These are phyloP conservation scores for Tachina fera DNA, from an alignment of 2,888 invertebrate species.

Conservation along the genomic window DNA sequence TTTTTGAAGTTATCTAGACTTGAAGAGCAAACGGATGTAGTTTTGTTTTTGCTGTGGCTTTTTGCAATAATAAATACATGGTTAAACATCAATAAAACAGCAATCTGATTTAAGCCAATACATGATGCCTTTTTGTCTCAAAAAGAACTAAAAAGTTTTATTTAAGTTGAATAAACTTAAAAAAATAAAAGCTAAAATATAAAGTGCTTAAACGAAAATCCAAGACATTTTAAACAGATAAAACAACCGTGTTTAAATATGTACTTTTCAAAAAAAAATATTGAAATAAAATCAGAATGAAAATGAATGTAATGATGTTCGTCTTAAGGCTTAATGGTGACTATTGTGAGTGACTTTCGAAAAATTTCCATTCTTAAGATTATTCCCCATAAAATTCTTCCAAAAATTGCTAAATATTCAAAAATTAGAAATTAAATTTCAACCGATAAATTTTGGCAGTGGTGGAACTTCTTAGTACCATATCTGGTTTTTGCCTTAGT, in stretches of 20 bases:
- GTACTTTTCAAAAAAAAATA: not conserved
- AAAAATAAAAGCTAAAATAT: not conserved
- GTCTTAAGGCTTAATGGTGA: too few relatives aligned
- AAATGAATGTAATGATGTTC: slow-evolving; percentile 5
- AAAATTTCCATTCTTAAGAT: too few relatives aligned
- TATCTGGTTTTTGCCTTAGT: too few relatives aligned
- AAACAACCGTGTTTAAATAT: too few relatives aligned
- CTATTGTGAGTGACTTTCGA: too few relatives aligned
- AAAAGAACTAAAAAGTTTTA: slow-evolving; percentile 30
- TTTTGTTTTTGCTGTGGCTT: slow-evolving; percentile 28
- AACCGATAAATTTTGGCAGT: too few relatives aligned
- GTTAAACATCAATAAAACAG: slow-evolving; percentile 35
- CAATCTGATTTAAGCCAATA: slow-evolving; percentile 38
- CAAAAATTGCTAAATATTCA: too few relatives aligned
- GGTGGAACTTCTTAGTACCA: too few relatives aligned
- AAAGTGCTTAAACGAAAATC: not conserved
- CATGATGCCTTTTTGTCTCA: slow-evolving; percentile 55
- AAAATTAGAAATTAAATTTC: too few relatives aligned
- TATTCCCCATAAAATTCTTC: too few relatives aligned
- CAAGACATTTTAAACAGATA: too few relatives aligned
- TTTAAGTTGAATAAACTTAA: slow-evolving; percentile 60
- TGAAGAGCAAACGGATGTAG: slow-evolving; percentile 61
- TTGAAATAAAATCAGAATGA: slow-evolving; percentile 1
- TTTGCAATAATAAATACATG: slow-evolving; percentile 51
- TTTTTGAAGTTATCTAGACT: slow-evolving; percentile 66